phyloP scores from a whole-genome alignment of 1,140 invertebrate genomes.

The Trichonephila inaurata region DNA sequence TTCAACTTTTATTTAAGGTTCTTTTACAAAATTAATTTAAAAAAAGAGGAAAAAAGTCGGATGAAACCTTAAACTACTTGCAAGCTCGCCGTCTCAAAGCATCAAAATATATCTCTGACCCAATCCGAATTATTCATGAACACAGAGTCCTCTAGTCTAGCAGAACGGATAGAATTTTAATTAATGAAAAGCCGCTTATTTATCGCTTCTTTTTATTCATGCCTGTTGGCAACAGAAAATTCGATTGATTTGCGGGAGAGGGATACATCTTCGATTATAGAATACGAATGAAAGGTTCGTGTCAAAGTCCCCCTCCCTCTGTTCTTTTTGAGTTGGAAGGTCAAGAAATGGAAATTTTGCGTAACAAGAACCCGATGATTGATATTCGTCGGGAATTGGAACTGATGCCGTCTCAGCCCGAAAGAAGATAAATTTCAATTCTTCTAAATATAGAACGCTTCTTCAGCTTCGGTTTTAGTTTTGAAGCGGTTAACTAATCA shows the following conservation, averaged over 20 bases:
- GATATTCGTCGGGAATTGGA: constrained; percentile 2
- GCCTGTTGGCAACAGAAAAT: background rate
- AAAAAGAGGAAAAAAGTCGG: background rate
- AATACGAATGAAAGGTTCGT: background rate
- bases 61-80: background rate
- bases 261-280: background rate
- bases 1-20: background rate
- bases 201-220: background rate
- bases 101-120: background rate
- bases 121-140: background rate
- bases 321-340: background rate
- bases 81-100: background rate
- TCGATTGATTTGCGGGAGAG: constrained; percentile 8
- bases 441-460: background rate
- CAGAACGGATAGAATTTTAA: background rate
- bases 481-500: background rate
- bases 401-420: background rate
- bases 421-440: background rate
- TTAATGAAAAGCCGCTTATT: constrained; percentile 3
- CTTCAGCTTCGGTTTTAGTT: background rate
- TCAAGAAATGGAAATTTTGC: constrained; percentile 15
- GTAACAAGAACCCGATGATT: background rate
- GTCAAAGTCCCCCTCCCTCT: background rate
- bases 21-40: background rate
- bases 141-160: background rate